Percentiles rank a stretch among this genome's conserved stretches.
Conservation (phyloP, 2,797 vertebrate species). For the Yasuhikotakia modesta region DNA sequence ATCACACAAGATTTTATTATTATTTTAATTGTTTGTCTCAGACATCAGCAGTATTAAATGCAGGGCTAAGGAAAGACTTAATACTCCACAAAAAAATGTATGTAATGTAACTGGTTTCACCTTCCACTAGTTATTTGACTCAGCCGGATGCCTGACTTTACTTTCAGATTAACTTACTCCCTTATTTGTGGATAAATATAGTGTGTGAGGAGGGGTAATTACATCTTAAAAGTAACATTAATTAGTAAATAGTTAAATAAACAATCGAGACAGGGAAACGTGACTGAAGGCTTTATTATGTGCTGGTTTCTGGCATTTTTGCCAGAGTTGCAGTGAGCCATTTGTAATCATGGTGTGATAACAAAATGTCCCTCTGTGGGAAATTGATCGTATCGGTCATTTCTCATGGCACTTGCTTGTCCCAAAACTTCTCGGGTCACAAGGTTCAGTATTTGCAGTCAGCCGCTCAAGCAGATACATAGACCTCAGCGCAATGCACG, state of each 20-base stretch:
- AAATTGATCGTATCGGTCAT: constrained; percentile 67
- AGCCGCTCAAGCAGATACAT: constrained; percentile 14
- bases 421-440: constrained; percentile 58
- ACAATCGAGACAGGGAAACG: constrained; percentile 15
- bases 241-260: constrained; percentile 60
- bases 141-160: background rate
- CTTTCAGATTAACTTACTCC: background rate
- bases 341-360: constrained; percentile 63
- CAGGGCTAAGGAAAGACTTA: constrained; percentile 8
- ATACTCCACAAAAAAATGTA: background rate
- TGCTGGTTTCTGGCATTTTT: constrained; percentile 57
- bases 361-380: constrained; percentile 61
- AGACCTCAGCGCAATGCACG: constrained; percentile 5
- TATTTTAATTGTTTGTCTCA: background rate
- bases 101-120: too few species aligned
- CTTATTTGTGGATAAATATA: constrained; percentile 50
- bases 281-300: constrained; percentile 55
- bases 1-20: background rate
- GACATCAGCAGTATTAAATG: constrained; percentile 28
- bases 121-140: too few species aligned
- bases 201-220: constrained; percentile 54
- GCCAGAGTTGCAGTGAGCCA: constrained; percentile 57
- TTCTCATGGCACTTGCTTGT: constrained; percentile 67
- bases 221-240: constrained; percentile 61
- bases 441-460: constrained; percentile 20